Conservation (phyloP, 2,113 vertebrate species). For the Puma concolor region DNA sequence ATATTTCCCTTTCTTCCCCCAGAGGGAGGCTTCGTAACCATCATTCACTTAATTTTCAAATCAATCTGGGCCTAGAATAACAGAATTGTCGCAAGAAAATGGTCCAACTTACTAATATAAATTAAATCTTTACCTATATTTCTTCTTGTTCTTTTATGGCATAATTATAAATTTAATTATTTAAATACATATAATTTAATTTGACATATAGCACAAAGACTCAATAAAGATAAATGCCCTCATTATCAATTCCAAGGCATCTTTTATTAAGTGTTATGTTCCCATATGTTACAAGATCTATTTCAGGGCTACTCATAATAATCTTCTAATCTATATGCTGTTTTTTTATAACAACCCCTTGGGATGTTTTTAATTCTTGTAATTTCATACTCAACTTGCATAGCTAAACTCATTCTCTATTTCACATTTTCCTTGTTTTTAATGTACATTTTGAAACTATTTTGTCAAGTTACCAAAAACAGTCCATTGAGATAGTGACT, state of each 20-base stretch:
- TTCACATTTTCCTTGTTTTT: not conserved
- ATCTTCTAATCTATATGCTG: not conserved
- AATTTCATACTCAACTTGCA: not conserved
- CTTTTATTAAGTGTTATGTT: not conserved
- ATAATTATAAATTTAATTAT: slow-evolving; percentile 27
- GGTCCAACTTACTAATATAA: not conserved
- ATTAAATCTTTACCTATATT: not conserved
- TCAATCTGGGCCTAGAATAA: not conserved
- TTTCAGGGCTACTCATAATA: not conserved
- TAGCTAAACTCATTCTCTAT: not conserved
- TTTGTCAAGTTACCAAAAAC: not conserved
- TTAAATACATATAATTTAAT: not conserved
- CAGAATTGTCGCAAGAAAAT: not conserved
- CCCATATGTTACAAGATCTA: not conserved
- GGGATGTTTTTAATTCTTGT: not conserved
- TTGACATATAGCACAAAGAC: not conserved
- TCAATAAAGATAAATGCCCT: not conserved
- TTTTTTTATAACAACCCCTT: not conserved
- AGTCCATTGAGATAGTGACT: not conserved
- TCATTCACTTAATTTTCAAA: not conserved
- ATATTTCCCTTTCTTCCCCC: not conserved
- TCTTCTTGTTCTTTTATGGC: not conserved
- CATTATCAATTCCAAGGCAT: not conserved
- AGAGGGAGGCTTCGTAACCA: not conserved
- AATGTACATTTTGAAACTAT: not conserved